phyloP scores from a whole-genome alignment of 2,888 invertebrate species.

The Muschampia plurimacula region DNA sequence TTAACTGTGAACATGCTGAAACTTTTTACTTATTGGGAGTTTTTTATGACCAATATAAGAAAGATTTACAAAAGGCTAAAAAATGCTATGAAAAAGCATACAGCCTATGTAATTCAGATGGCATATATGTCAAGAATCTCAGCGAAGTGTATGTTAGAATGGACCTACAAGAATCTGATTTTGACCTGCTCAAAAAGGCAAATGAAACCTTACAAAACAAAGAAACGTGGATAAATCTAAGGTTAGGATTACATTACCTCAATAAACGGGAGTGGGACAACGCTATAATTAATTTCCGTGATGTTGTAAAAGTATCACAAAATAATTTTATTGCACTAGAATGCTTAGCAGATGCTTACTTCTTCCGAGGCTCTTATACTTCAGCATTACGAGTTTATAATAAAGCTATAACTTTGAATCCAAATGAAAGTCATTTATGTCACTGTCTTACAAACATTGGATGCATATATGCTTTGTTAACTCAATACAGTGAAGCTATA shows the following conservation, averaged over 20 bases:
- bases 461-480: slow-evolving; percentile 89
- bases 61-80: slow-evolving; percentile 90
- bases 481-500: slow-evolving; percentile 90
- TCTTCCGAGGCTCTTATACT: slow-evolving; percentile 94
- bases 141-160: slow-evolving; percentile 91
- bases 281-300: slow-evolving; percentile 91
- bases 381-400: slow-evolving; percentile 96
- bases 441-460: slow-evolving; percentile 93
- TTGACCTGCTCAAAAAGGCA: slow-evolving; percentile 85
- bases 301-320: slow-evolving; percentile 88
- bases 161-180: slow-evolving; percentile 88
- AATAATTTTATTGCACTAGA: slow-evolving; percentile 93
- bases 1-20: slow-evolving; percentile 90
- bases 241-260: slow-evolving; percentile 93
- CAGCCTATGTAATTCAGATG: slow-evolving; percentile 88
- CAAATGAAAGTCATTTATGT: slow-evolving; percentile 74
- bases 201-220: slow-evolving; percentile 74
- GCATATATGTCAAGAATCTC: slow-evolving; percentile 89
- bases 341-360: slow-evolving; percentile 95
- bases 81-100: slow-evolving; percentile 95
- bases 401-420: slow-evolving; percentile 89
- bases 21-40: slow-evolving; percentile 92
- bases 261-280: slow-evolving; percentile 89
- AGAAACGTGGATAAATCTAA: slow-evolving; percentile 92
- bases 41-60: slow-evolving; percentile 87